phyloP scores from a whole-genome alignment of 2,797 vertebrate species.

The Poecilia wingei region DNA sequence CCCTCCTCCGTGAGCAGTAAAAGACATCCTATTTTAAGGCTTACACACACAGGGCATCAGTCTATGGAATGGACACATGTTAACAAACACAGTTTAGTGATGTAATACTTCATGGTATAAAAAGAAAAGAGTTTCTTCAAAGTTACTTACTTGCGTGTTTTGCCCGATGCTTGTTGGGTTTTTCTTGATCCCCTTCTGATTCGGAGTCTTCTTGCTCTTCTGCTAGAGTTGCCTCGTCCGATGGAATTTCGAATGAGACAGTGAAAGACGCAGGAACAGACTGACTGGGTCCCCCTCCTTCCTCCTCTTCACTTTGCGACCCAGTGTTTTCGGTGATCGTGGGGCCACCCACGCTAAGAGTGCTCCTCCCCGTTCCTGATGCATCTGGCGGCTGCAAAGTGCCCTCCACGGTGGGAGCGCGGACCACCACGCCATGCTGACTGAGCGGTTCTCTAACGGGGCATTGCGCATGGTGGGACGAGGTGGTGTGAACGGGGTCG shows the following conservation, averaged over 20 bases:
- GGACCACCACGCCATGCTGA: slow-evolving; percentile 77
- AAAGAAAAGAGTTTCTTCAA: slow-evolving; percentile 8
- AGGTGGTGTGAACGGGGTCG: slow-evolving; percentile 26
- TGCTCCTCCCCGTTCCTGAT: slow-evolving; percentile 67
- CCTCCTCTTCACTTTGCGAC: slow-evolving; percentile 83
- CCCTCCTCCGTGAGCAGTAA: slow-evolving; percentile 36
- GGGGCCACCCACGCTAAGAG: slow-evolving; percentile 77
- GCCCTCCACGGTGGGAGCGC: slow-evolving; percentile 83
- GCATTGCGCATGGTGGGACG: slow-evolving; percentile 73
- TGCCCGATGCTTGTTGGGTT: slow-evolving; percentile 93
- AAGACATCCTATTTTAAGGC: slow-evolving; percentile 68
- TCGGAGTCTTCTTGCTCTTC: slow-evolving; percentile 83
- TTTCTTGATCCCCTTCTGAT: slow-evolving; percentile 85
- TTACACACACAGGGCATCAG: slow-evolving; percentile 36
- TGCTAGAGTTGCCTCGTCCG: slow-evolving; percentile 81
- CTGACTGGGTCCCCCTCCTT: slow-evolving; percentile 85
- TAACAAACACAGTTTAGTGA: slow-evolving; percentile 48
- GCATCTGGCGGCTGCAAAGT: slow-evolving; percentile 68
- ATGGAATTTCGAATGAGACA: slow-evolving; percentile 88
- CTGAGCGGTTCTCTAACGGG: slow-evolving; percentile 76
- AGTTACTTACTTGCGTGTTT: slow-evolving; percentile 93
- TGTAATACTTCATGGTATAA: slow-evolving; percentile 14
- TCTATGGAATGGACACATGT: slow-evolving; percentile 60
- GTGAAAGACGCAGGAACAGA: slow-evolving; percentile 87
- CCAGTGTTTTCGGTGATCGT: slow-evolving; percentile 76